Percentiles rank a stretch among this genome's conserved stretches.
Evolutionary conservation across 2,888 invertebrate species (phyloP).

Genomic region (Habrosyne pyritoides): DNA sequence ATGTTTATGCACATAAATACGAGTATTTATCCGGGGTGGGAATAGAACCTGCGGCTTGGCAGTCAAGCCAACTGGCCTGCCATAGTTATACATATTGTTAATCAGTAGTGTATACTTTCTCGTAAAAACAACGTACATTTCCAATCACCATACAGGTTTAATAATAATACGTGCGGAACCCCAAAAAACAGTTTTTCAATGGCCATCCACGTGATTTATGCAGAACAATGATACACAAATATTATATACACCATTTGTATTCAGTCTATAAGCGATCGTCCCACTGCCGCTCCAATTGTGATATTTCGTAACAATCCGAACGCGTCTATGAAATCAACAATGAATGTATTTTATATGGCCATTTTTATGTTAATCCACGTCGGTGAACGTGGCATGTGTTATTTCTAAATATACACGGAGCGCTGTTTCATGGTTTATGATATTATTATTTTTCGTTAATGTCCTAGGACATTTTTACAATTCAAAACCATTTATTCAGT

Average conservation of each 20-base stretch:
- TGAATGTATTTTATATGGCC: constrained; percentile 2
- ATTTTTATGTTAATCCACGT: constrained; percentile 4
- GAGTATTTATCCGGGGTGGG: too few species aligned
- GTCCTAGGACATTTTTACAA: too few species aligned
- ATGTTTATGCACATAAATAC: too few species aligned
- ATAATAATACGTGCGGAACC: background rate
- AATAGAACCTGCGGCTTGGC: too few species aligned
- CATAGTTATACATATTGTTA: too few species aligned
- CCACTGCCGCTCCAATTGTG: constrained; percentile 54
- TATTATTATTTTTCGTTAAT: background rate
- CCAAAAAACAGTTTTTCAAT: background rate
- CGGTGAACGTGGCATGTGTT: constrained; percentile 23
- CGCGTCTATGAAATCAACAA: constrained; percentile 3
- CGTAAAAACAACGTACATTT: too few species aligned
- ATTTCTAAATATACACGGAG: constrained; percentile 21
- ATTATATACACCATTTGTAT: constrained; percentile 44
- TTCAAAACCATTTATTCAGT: too few species aligned
- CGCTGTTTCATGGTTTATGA: background rate
- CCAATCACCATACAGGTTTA: background rate
- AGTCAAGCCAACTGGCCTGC: too few species aligned
- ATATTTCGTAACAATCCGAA: constrained; percentile 14
- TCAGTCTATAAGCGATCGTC: constrained; percentile 43
- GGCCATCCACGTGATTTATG: background rate
- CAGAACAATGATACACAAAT: constrained; percentile 11
- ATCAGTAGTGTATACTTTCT: too few species aligned